Conservation (phyloP, 92 coral and sea anemone species). For the Chrysogorgia sp. region DNA sequence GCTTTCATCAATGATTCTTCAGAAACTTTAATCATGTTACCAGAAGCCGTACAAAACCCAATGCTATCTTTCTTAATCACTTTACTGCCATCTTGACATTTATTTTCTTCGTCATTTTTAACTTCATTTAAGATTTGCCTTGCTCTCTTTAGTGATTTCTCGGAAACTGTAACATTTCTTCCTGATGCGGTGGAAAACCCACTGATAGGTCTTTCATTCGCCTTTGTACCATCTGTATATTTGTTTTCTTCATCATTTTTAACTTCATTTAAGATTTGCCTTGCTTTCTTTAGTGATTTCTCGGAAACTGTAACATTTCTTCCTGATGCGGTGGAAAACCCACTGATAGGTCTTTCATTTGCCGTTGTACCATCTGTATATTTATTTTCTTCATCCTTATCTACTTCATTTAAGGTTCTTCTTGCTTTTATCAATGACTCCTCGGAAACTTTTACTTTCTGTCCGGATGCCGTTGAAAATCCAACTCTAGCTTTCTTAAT, state of each 20-base stretch:
- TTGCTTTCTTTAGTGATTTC: slow-evolving; percentile 50
- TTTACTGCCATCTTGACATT: background rate
- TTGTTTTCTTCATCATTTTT: background rate
- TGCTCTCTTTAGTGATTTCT: slow-evolving; percentile 8
- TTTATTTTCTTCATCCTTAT: background rate
- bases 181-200: slow-evolving; percentile 72
- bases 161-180: slow-evolving; percentile 51
- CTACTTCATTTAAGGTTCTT: slow-evolving; percentile 10
- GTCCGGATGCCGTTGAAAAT: slow-evolving; percentile 58
- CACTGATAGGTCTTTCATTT: background rate
- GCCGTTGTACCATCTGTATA: background rate
- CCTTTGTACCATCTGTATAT: too few species aligned
- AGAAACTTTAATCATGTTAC: slow-evolving; percentile 61
- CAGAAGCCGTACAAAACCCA: slow-evolving; percentile 75
- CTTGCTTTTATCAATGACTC: slow-evolving; percentile 39
- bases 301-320: slow-evolving; percentile 45
- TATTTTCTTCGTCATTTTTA: slow-evolving; percentile 24
- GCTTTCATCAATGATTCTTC: slow-evolving; percentile 71
- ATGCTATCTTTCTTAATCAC: background rate
- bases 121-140: background rate
- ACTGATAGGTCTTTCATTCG: too few species aligned
- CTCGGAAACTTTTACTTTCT: slow-evolving; percentile 38
- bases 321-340: slow-evolving; percentile 70
- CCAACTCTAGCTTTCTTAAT: background rate
- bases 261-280: slow-evolving; percentile 9